A percentile compares a stretch with the other conserved stretches of the same genome.
phyloP scores from a whole-genome alignment of 2,113 vertebrate genomes.

The Empidonax alnorum region DNA sequence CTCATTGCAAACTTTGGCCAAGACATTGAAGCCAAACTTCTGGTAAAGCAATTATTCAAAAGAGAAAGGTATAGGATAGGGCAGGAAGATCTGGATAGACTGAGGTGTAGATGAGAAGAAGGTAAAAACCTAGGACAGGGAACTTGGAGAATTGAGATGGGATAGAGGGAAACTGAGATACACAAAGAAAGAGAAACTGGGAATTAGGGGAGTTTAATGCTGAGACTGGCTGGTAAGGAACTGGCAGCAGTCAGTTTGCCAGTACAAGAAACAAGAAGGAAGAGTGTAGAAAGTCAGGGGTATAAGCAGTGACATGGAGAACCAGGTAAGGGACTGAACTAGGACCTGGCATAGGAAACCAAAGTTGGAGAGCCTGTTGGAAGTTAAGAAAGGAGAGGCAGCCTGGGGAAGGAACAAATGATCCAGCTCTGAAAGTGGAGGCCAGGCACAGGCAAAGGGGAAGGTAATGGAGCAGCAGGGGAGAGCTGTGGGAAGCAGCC shows the following conservation, averaged over 20 bases:
- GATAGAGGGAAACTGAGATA: not conserved
- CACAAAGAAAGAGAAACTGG: not conserved
- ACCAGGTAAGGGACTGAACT: not conserved
- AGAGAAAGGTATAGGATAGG: not conserved
- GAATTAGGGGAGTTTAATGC: not conserved
- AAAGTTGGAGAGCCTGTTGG: not conserved
- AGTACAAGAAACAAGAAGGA: not conserved
- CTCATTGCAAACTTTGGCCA: not conserved
- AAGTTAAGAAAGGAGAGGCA: not conserved
- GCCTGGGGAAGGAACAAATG: not conserved
- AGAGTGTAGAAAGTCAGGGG: not conserved
- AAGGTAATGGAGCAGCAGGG: not conserved
- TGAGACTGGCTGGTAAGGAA: not conserved
- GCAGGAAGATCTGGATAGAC: not conserved
- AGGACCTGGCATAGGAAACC: not conserved
- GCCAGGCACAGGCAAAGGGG: not conserved
- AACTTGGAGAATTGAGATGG: not conserved
- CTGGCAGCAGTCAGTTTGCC: not conserved
- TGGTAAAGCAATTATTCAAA: not conserved
- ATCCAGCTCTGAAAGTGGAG: not conserved
- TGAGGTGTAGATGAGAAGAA: not conserved
- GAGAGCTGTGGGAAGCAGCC: not conserved
- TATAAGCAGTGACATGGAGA: not conserved
- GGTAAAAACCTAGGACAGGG: not conserved
- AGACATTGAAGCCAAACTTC: not conserved